Evolutionary conservation across 2,888 invertebrate genomes (phyloP).

Genomic region (Pollenia amentaria): DNA sequence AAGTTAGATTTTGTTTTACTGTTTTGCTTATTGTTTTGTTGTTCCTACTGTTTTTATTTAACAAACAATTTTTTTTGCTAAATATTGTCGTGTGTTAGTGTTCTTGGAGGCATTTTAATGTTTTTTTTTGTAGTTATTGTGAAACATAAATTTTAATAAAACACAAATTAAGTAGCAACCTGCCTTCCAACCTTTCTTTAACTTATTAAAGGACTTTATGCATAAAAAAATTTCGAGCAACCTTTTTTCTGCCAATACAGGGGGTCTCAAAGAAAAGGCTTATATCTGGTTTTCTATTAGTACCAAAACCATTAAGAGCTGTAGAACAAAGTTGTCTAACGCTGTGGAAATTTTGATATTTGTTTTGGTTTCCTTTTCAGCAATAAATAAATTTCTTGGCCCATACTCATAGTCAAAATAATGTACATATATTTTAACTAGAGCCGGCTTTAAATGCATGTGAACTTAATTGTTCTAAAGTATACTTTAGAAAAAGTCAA

Average conservation of each 20-base stretch:
- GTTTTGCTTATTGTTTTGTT: not conserved
- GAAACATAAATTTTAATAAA: conserved; percentile 68
- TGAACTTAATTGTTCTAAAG: too few relatives aligned
- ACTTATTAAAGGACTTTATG: conserved; percentile 52
- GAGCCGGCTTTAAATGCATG: too few relatives aligned
- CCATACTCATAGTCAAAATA: too few relatives aligned
- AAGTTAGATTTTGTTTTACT: conserved; percentile 32
- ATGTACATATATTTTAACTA: too few relatives aligned
- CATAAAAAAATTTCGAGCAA: conserved; percentile 11
- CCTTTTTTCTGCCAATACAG: conserved; percentile 3
- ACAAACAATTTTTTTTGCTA: not conserved
- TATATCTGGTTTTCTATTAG: too few relatives aligned
- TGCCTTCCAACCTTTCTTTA: conserved; percentile 9
- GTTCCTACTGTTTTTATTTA: conserved; percentile 14
- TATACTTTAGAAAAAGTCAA: too few relatives aligned
- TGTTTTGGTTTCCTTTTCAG: too few relatives aligned
- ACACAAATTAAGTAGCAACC: conserved; percentile 22
- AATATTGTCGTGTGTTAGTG: not conserved
- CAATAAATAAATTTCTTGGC: too few relatives aligned
- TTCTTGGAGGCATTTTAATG: not conserved
- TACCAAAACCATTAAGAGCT: too few relatives aligned
- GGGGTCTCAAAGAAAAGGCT: not conserved
- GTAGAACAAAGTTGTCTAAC: too few relatives aligned
- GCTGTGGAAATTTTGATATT: too few relatives aligned
- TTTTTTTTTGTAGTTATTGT: conserved; percentile 36